Evolutionary conservation across 2,888 invertebrate genomes (phyloP).

Genomic region (Uropetala carovei): DNA sequence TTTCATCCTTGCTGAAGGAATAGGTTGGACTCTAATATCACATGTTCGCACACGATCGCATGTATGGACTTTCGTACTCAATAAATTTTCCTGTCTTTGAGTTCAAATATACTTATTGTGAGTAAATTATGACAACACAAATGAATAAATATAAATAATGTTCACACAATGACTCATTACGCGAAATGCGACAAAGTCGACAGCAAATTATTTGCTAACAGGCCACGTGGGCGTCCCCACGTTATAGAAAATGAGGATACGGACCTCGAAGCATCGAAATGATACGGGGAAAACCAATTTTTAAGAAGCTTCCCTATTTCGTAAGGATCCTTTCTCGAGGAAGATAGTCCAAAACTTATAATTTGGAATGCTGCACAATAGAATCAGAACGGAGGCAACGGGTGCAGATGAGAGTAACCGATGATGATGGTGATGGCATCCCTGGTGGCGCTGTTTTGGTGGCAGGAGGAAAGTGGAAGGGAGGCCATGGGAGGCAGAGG

Average conservation of each 20-base stretch:
- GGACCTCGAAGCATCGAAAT: neutral
- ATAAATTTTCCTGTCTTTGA: too few relatives aligned
- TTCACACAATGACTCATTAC: too few relatives aligned
- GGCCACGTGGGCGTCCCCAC: constrained; percentile 3
- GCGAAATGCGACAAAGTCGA: neutral
- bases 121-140: neutral
- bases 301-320: constrained; percentile 26
- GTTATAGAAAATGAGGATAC: neutral
- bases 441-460: neutral
- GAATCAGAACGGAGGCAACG: constrained; percentile 59
- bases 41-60: too few relatives aligned
- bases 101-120: neutral
- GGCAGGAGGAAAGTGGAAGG: neutral
- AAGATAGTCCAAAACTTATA: constrained; percentile 25
- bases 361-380: constrained; percentile 15
- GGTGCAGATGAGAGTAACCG: neutral
- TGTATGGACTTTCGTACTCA: too few relatives aligned
- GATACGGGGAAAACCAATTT: neutral
- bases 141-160: neutral
- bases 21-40: too few relatives aligned
- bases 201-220: neutral
- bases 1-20: too few relatives aligned
- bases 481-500: neutral
- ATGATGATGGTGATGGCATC: constrained; percentile 7
- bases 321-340: neutral